phyloP scores from a whole-genome alignment of 1,140 invertebrate species.

The Branchinecta lynchi region DNA sequence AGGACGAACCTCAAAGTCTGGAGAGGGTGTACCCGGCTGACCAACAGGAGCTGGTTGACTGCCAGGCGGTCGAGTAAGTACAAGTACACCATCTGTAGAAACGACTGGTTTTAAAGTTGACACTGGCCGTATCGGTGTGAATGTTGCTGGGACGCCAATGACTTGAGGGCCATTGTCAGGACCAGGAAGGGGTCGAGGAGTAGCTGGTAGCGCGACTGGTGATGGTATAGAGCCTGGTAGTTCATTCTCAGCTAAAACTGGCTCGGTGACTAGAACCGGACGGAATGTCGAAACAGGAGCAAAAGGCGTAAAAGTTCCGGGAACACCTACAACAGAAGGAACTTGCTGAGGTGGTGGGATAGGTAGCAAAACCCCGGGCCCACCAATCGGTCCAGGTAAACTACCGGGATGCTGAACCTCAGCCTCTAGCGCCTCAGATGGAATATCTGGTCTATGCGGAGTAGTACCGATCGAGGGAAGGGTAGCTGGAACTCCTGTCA shows the following conservation, averaged over 20 bases:
- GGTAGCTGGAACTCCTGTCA: not conserved
- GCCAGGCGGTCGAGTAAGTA: too few species aligned
- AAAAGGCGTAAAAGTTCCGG: not conserved
- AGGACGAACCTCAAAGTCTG: too few species aligned
- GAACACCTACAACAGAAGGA: slow-evolving; percentile 9
- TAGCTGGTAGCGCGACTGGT: not conserved
- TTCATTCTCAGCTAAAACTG: not conserved
- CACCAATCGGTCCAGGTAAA: not conserved
- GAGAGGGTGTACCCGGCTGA: too few species aligned
- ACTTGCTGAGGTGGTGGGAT: slow-evolving; percentile 4
- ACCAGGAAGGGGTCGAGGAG: not conserved
- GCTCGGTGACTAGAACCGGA: not conserved
- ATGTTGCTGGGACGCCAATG: not conserved
- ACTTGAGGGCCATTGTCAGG: not conserved
- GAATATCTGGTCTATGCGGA: not conserved
- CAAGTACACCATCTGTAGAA: too few species aligned
- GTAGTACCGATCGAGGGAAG: not conserved
- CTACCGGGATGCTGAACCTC: not conserved
- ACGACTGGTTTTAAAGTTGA: not conserved
- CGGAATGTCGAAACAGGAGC: not conserved
- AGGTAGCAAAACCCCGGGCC: not conserved
- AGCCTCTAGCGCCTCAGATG: not conserved
- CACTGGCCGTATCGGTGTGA: not conserved
- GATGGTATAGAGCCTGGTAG: not conserved
- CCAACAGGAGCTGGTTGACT: too few species aligned